Evolutionary conservation across 1,140 invertebrate species (phyloP).

Genomic region (Heliconius nattereri): DNA sequence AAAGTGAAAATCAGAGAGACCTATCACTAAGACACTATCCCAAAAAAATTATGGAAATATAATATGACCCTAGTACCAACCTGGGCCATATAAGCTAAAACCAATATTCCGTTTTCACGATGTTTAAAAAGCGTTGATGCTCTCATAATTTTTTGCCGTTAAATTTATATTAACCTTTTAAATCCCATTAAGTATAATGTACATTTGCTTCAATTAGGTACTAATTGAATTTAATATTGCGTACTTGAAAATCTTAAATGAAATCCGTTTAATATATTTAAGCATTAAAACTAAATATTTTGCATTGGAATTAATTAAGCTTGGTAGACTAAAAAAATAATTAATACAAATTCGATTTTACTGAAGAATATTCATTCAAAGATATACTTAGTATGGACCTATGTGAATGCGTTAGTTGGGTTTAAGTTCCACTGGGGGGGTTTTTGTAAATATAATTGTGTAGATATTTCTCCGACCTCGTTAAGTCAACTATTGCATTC

Average conservation of each 20-base stretch:
- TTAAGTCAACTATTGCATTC: too few relatives aligned
- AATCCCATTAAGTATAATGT: background rate
- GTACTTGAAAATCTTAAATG: background rate
- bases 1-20: too few relatives aligned
- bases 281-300: background rate
- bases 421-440: background rate
- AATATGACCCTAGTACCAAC: too few relatives aligned
- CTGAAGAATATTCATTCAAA: background rate
- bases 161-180: background rate
- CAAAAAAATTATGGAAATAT: too few relatives aligned
- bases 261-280: background rate
- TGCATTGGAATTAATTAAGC: background rate
- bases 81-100: background rate
- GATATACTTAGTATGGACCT: background rate
- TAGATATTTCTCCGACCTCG: too few relatives aligned
- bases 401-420: too few relatives aligned
- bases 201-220: background rate
- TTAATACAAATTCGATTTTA: background rate
- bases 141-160: background rate
- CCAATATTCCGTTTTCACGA: background rate
- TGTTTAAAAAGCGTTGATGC: background rate
- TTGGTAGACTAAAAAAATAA: background rate
- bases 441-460: too few relatives aligned
- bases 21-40: too few relatives aligned
- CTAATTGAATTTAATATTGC: conserved; percentile 9